Conservation (phyloP, 1,140 invertebrate genomes). For the Zaprionus gabonicus region DNA sequence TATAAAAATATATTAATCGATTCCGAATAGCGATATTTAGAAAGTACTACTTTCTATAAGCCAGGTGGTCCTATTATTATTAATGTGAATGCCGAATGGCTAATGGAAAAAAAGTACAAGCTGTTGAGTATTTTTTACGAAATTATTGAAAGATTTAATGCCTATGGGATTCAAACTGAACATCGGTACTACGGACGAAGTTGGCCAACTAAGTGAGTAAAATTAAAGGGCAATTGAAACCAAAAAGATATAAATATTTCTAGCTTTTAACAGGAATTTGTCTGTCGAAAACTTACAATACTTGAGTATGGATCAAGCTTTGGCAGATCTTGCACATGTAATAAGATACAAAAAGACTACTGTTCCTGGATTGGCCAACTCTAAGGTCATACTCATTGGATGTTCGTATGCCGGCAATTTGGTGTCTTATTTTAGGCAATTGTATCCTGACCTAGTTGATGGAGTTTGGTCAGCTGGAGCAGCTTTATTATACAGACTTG, state of each 20-base stretch:
- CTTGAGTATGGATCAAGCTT: constrained; percentile 88
- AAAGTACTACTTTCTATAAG: constrained; percentile 54
- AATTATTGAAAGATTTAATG: constrained; percentile 86
- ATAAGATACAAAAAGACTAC: constrained; percentile 86
- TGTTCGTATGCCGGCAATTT: constrained; percentile 92
- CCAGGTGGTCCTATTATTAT: constrained; percentile 88
- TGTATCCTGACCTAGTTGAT: constrained; percentile 91
- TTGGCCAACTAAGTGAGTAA: constrained; percentile 86
- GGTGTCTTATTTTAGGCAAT: constrained; percentile 89
- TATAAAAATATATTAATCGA: background rate
- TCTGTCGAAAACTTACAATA: constrained; percentile 87
- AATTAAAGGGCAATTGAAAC: background rate
- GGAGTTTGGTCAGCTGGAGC: constrained; percentile 90
- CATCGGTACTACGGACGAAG: constrained; percentile 93
- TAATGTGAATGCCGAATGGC: constrained; percentile 89
- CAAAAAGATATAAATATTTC: background rate
- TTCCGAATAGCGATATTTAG: constrained; percentile 54
- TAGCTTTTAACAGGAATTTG: constrained; percentile 84
- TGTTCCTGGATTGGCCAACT: constrained; percentile 65
- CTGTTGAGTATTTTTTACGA: constrained; percentile 85
- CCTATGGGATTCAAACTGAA: constrained; percentile 88
- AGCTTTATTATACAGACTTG: constrained; percentile 85
- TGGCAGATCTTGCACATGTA: constrained; percentile 89
- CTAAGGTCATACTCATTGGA: constrained; percentile 88
- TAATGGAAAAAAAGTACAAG: constrained; percentile 84